Evolutionary conservation across 2,113 vertebrate genomes (phyloP), one percentile per base, ranked within the genome.

Genomic region (Dipodomys spectabilis): DNA sequence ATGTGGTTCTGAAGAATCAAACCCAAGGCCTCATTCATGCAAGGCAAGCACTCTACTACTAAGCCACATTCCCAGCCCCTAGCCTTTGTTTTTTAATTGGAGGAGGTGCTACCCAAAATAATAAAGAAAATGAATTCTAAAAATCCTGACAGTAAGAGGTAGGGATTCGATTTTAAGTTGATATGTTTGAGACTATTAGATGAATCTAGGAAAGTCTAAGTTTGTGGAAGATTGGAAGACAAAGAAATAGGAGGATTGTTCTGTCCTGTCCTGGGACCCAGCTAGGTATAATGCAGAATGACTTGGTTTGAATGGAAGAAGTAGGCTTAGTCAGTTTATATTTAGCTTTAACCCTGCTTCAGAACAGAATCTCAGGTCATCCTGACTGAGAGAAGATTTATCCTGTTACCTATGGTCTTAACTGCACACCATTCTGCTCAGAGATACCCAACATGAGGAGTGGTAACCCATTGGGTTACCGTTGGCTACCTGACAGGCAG

Each of bases 61-160:
- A 39, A 39, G 39, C 39, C 39, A 39, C 39, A 39, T 39, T 39
- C 39, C 39, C 39, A 39, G 5, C 39, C 39, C 39, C 39, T 57
- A 92, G 81, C 19, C 16, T 84, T 75, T 85, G 39, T 65, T 93
- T 95, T 95, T 64, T 62, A 91, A 32, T 88, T 79, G 93, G 77
- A 86, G 62, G 62, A 93, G 60, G 20, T 62, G 35, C 67, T 93
- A 45, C 73, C 39, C 1, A 77, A 85, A 75, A 94, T 49, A 39
- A n/a, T 30, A 86, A 93, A 88, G 32, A 49, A 88, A 82, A n/a
- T 28, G 23, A 79, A 67, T 85, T 78, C 30, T 53, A 83, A 75
- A 80, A 75, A 64, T 94, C 53, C 75, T 28, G 10, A 80, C 71
- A 60, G 32, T 22, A 53, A 32, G 13, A 64, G 79, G 53, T 32